A percentile compares a stretch with the other conserved stretches of the same genome.
Conservation (phyloP, 2,113 vertebrate species). For the Pelusios castaneus region DNA sequence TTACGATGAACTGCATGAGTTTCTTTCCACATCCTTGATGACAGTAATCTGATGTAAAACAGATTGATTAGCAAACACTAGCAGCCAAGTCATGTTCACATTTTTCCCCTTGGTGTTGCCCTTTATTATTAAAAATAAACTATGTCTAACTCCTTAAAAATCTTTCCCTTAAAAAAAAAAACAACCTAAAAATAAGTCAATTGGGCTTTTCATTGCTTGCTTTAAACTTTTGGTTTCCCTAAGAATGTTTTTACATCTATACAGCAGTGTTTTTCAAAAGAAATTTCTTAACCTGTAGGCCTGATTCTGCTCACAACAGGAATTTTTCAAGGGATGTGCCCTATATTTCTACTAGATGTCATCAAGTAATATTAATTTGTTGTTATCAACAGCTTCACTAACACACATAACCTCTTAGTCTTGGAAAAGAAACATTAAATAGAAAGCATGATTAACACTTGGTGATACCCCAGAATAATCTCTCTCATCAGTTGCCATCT, state of each 20-base stretch:
- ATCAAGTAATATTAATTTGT: background rate
- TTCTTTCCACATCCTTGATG: conserved; percentile 17
- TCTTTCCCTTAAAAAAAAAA: background rate
- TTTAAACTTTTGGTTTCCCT: background rate
- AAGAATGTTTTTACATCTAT: background rate
- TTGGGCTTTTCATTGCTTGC: background rate
- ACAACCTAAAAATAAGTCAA: background rate
- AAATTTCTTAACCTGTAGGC: background rate
- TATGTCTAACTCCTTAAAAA: conserved; percentile 8
- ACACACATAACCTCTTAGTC: background rate
- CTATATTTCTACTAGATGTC: background rate
- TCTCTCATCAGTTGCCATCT: background rate
- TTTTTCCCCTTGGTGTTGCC: background rate
- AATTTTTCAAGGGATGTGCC: background rate
- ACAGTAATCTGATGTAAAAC: conserved; percentile 33
- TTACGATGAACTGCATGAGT: conserved; percentile 31
- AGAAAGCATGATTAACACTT: background rate
- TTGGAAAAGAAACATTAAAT: background rate
- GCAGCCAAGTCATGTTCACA: conserved; percentile 33
- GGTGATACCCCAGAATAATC: background rate
- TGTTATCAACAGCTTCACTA: background rate
- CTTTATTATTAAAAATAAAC: conserved; percentile 36
- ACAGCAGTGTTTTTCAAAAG: background rate
- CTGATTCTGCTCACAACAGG: background rate
- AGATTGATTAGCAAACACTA: background rate